phyloP scores from a whole-genome alignment of 2,888 invertebrate genomes.

The Leucophenga montana region DNA sequence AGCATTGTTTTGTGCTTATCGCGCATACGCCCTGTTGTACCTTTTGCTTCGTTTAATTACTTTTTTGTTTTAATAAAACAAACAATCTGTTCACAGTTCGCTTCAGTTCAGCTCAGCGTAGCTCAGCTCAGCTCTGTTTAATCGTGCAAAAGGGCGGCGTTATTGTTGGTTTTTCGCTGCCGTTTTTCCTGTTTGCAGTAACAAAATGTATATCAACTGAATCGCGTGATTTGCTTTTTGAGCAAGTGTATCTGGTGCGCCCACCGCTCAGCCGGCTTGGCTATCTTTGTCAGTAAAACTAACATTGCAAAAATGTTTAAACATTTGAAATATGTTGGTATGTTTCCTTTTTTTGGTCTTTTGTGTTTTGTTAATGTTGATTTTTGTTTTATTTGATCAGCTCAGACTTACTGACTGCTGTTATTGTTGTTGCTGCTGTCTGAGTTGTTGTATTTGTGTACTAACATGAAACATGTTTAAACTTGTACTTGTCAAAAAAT shows the following conservation, averaged over 20 bases:
- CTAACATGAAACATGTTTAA: neutral
- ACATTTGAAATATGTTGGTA: slow-evolving; percentile 3
- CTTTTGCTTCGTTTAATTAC: neutral
- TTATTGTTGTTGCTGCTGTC: slow-evolving; percentile 13
- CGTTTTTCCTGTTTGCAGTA: neutral
- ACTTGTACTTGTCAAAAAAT: slow-evolving; percentile 16
- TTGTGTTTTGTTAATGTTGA: slow-evolving; percentile 13
- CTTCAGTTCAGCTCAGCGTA: too few relatives aligned
- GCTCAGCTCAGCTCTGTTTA: neutral
- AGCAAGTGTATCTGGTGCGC: too few relatives aligned
- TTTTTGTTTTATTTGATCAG: slow-evolving; percentile 6
- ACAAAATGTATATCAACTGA: neutral
- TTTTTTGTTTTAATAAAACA: slow-evolving; percentile 12
- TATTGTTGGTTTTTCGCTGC: slow-evolving; percentile 4
- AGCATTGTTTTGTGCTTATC: neutral
- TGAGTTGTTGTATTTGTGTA: neutral
- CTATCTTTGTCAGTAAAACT: neutral
- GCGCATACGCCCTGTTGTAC: slow-evolving; percentile 1
- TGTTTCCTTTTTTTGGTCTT: neutral
- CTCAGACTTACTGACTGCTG: neutral
- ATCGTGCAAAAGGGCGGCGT: slow-evolving; percentile 3
- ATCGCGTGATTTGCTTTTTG: slow-evolving; percentile 9
- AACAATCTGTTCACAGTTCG: slow-evolving; percentile 6
- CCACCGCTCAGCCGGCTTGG: neutral
- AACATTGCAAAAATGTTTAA: slow-evolving; percentile 16